Conservation (phyloP, 1,140 invertebrate species). For the Neotoxoptera formosana region DNA sequence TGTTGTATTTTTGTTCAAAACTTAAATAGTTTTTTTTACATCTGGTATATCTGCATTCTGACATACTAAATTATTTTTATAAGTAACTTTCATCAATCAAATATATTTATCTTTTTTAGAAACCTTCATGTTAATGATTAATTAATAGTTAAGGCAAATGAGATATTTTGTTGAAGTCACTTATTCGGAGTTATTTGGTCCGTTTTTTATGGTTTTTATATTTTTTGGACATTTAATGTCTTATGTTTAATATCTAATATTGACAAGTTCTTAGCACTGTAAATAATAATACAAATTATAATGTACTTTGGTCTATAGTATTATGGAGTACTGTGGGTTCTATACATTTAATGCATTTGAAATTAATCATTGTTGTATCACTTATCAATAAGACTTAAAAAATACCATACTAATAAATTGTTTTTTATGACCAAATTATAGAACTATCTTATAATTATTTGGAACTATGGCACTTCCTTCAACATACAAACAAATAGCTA, state of each 20-base stretch:
- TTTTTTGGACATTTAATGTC: neutral
- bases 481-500: constrained; percentile 60
- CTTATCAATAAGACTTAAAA: neutral
- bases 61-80: too few relatives aligned
- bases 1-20: too few relatives aligned
- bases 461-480: constrained; percentile 59
- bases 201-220: neutral
- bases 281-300: neutral
- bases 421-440: constrained; percentile 8
- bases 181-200: neutral
- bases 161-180: too few relatives aligned
- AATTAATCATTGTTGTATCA: neutral
- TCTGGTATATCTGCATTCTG: too few relatives aligned
- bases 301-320: neutral
- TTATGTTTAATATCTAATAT: neutral
- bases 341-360: neutral
- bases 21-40: too few relatives aligned
- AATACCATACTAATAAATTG: neutral
- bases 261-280: neutral
- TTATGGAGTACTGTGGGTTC: too few relatives aligned
- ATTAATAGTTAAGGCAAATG: too few relatives aligned
- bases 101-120: too few relatives aligned
- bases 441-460: neutral
- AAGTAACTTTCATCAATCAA: too few relatives aligned
- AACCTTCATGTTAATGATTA: too few relatives aligned